These are phyloP conservation scores for Eublepharis macularius DNA, from an alignment of 2,113 vertebrate species.

Conservation along the genomic window DNA sequence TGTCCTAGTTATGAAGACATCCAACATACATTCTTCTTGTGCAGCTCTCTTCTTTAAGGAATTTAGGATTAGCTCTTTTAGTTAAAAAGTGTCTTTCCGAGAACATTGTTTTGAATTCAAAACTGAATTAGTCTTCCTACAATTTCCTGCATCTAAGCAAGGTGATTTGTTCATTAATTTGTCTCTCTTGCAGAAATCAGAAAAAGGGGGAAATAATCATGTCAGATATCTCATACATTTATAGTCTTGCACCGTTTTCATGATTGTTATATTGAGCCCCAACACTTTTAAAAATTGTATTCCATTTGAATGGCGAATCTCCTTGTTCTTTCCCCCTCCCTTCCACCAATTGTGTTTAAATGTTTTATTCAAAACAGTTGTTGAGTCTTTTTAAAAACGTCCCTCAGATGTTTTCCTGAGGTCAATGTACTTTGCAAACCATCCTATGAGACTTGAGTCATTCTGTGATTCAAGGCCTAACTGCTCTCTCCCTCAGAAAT, in stretches of 20 bases:
- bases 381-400: slow-evolving; percentile 71
- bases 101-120: not conserved
- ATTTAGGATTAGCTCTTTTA: not conserved
- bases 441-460: slow-evolving; percentile 75
- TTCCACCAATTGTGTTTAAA: slow-evolving; percentile 41
- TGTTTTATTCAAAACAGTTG: slow-evolving; percentile 74
- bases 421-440: slow-evolving; percentile 80
- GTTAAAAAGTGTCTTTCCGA: not conserved
- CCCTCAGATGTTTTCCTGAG: slow-evolving; percentile 71
- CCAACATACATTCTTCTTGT: not conserved
- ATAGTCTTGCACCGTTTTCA: not conserved
- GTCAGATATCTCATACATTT: not conserved
- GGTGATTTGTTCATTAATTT: not conserved
- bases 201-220: not conserved
- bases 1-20: not conserved
- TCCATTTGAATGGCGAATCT: slow-evolving; percentile 3
- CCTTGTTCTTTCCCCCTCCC: slow-evolving; percentile 21
- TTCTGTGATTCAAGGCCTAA: slow-evolving; percentile 69
- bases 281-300: not conserved
- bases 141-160: not conserved
- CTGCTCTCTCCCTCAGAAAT: slow-evolving; percentile 71
- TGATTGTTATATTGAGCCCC: not conserved
- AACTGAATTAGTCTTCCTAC: not conserved
- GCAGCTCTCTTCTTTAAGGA: not conserved
- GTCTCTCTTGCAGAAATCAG: not conserved